A percentile compares a stretch with the other conserved stretches of the same genome.
Evolutionary conservation across 1,140 invertebrate species (phyloP).

Genomic region (Saccostrea cuccullata): DNA sequence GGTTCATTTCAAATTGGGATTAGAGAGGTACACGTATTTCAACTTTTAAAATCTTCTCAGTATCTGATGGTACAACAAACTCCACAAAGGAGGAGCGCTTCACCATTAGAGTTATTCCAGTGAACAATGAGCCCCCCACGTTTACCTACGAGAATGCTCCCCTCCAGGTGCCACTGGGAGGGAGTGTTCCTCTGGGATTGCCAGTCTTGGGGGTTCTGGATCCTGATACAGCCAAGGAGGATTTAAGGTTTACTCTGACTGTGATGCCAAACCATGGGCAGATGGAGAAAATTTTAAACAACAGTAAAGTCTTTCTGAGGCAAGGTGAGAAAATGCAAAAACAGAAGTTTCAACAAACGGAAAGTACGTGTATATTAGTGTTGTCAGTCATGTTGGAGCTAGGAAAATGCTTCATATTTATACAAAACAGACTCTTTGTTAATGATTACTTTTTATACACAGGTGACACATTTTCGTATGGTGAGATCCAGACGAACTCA

Average conservation of each 20-base stretch:
- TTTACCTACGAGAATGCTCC: constrained; percentile 55
- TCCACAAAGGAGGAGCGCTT: constrained; percentile 68
- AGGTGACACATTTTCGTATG: constrained; percentile 68
- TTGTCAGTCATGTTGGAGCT: no score
- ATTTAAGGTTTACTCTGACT: constrained; percentile 59
- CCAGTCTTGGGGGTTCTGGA: constrained; percentile 60
- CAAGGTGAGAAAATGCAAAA: constrained; percentile 18
- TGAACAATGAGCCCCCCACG: constrained; percentile 68
- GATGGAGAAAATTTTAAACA: constrained; percentile 57
- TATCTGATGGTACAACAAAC: constrained; percentile 59
- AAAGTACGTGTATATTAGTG: no score
- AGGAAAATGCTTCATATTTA: no score
- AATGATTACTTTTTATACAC: background rate
- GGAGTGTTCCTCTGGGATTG: constrained; percentile 53
- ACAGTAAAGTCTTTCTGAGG: constrained; percentile 36
- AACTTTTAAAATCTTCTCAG: constrained; percentile 52
- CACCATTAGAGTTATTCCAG: constrained; percentile 68
- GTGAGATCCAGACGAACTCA: constrained; percentile 63
- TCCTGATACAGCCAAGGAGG: constrained; percentile 56
- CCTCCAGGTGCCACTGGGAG: constrained; percentile 64
- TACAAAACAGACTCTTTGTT: no score
- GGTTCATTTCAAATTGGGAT: background rate
- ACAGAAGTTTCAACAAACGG: no score
- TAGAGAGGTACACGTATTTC: background rate
- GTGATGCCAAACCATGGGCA: constrained; percentile 56